Percentiles rank a stretch among this genome's conserved stretches.
phyloP scores from a whole-genome alignment of 2,113 vertebrate genomes.

The Alligator mississippiensis region DNA sequence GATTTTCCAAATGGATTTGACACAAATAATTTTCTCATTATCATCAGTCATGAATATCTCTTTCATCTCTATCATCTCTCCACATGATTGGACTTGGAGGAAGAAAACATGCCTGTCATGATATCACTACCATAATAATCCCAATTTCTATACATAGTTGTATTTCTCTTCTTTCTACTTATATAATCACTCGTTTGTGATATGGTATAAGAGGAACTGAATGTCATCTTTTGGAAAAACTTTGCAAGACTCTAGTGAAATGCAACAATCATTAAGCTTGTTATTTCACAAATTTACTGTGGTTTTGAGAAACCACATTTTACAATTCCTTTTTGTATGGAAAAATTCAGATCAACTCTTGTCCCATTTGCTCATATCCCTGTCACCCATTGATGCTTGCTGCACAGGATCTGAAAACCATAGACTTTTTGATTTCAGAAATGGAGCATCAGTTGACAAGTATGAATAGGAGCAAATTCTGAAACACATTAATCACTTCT shows the following conservation, averaged over 20 bases:
- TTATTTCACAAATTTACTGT: background rate
- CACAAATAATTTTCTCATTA: background rate
- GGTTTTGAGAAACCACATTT: background rate
- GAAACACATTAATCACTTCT: background rate
- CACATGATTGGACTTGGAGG: background rate
- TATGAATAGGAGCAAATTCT: background rate
- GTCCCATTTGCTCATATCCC: background rate
- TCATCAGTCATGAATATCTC: background rate
- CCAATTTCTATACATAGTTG: background rate
- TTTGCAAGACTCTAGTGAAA: background rate
- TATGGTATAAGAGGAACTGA: background rate
- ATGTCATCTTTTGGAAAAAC: background rate
- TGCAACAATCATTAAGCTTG: background rate
- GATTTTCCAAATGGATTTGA: slow-evolving; percentile 31
- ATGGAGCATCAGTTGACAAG: background rate
- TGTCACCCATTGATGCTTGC: background rate
- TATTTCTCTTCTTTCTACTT: background rate
- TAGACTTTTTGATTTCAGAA: background rate
- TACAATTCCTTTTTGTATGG: background rate
- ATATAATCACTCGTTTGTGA: background rate
- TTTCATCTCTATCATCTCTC: background rate
- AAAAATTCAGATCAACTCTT: background rate
- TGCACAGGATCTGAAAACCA: background rate
- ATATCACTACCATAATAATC: background rate
- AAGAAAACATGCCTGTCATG: background rate